These are phyloP conservation scores for Galerucella calmariensis DNA, from an alignment of 2,888 invertebrate species.

Conservation along the genomic window DNA sequence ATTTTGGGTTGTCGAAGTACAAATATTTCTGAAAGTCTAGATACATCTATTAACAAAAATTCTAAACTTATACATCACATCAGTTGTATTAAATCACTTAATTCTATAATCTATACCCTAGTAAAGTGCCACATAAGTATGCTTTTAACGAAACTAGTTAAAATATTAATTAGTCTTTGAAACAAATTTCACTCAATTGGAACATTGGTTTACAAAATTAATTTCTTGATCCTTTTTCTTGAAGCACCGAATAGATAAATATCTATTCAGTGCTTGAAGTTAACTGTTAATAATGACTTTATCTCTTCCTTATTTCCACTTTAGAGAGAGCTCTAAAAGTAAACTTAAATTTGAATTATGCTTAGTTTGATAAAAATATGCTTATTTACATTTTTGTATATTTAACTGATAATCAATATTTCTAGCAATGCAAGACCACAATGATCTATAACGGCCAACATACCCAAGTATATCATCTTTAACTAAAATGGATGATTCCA, in stretches of 20 bases:
- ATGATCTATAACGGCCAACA: neutral
- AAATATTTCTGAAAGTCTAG: neutral
- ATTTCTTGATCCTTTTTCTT: no score
- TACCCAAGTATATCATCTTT: neutral
- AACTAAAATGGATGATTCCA: neutral
- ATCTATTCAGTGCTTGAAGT: no score
- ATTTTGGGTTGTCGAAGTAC: neutral
- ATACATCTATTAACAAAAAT: neutral
- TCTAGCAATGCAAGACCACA: neutral
- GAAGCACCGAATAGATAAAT: no score
- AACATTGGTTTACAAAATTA: no score
- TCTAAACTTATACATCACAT: neutral
- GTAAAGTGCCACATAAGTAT: neutral
- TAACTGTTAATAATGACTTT: no score
- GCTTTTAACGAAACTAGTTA: neutral
- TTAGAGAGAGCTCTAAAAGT: no score
- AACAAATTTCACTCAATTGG: no score
- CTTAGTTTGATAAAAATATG: no score
- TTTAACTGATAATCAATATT: neutral
- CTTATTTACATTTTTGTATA: neutral
- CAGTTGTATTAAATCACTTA: neutral
- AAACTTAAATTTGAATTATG: no score
- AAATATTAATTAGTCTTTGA: no score
- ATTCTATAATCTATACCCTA: neutral
- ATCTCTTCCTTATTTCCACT: no score